A percentile compares a stretch with the other conserved stretches of the same genome.
phyloP scores from a whole-genome alignment of 2,888 invertebrate species.

The Slavum lentiscoides region DNA sequence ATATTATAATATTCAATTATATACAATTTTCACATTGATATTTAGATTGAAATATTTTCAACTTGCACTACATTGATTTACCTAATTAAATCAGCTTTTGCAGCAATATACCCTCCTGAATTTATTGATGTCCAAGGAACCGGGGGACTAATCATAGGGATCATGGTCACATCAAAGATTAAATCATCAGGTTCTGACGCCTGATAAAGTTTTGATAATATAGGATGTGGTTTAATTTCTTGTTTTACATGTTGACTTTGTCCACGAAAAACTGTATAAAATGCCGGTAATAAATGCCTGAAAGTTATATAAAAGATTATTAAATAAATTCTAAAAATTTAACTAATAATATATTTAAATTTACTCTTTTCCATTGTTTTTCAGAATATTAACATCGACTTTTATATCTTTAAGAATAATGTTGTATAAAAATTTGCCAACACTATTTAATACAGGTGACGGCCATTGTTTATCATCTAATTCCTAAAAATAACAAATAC shows the following conservation, averaged over 20 bases:
- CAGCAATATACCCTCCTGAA: constrained; percentile 76
- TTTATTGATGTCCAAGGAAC: constrained; percentile 76
- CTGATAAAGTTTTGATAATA: constrained; percentile 70
- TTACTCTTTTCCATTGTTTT: constrained; percentile 60
- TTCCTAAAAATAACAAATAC: constrained; percentile 60
- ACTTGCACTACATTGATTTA: constrained; percentile 25
- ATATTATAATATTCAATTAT: no score
- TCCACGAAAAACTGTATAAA: constrained; percentile 74
- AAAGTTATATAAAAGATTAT: constrained; percentile 54
- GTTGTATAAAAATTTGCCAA: constrained; percentile 85
- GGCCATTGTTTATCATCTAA: constrained; percentile 70
- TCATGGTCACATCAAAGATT: constrained; percentile 71
- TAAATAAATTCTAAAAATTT: constrained; percentile 8
- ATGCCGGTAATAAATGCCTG: constrained; percentile 74
- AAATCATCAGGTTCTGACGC: constrained; percentile 71
- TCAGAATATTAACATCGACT: constrained; percentile 75
- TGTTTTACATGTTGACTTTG: constrained; percentile 58
- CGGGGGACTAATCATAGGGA: constrained; percentile 83
- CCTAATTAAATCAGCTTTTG: constrained; percentile 68
- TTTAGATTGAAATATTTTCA: constrained; percentile 3
- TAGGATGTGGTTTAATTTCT: constrained; percentile 79
- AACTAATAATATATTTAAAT: constrained; percentile 3
- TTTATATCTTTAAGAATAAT: constrained; percentile 84
- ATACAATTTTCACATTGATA: not conserved
- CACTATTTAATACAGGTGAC: constrained; percentile 65